Percentiles rank a stretch among this genome's conserved stretches.
Conservation (phyloP, 2,113 vertebrate genomes). For the Alethe castanea region DNA sequence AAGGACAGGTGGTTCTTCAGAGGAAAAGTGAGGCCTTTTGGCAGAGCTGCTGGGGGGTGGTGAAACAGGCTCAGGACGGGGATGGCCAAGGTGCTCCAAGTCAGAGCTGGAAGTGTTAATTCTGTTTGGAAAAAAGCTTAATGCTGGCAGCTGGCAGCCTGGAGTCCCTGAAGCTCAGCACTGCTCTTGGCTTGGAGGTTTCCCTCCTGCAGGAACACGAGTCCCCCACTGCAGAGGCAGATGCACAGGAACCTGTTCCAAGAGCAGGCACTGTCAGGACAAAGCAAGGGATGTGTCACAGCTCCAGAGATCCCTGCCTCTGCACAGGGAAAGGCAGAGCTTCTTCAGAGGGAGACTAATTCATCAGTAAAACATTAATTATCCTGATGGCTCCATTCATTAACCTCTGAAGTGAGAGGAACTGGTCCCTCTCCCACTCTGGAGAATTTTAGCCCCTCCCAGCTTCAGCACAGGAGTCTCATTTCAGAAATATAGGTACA, state of each 20-base stretch:
- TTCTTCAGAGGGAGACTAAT: constrained; percentile 67
- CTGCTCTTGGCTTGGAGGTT: not conserved
- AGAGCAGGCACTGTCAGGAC: not conserved
- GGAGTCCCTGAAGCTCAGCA: not conserved
- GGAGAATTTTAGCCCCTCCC: not conserved
- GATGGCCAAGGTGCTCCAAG: not conserved
- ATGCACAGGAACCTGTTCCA: not conserved
- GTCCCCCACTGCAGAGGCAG: not conserved
- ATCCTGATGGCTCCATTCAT: constrained; percentile 63
- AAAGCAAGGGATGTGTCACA: constrained; percentile 7
- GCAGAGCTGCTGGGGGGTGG: not conserved
- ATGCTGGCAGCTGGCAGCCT: not conserved
- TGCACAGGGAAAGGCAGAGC: constrained; percentile 23
- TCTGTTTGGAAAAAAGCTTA: not conserved
- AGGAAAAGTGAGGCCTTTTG: not conserved
- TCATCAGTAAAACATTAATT: constrained; percentile 73
- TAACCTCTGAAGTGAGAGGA: constrained; percentile 54
- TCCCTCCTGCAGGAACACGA: not conserved
- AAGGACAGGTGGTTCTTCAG: not conserved
- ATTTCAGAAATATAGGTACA: not conserved
- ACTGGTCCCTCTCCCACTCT: not conserved
- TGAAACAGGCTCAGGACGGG: not conserved
- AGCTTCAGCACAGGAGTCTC: not conserved
- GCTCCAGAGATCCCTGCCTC: constrained; percentile 15
- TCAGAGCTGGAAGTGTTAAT: not conserved